These are phyloP conservation scores for Clarias pachynema DNA, from an alignment of 2,797 vertebrate genomes.

Conservation along the genomic window DNA sequence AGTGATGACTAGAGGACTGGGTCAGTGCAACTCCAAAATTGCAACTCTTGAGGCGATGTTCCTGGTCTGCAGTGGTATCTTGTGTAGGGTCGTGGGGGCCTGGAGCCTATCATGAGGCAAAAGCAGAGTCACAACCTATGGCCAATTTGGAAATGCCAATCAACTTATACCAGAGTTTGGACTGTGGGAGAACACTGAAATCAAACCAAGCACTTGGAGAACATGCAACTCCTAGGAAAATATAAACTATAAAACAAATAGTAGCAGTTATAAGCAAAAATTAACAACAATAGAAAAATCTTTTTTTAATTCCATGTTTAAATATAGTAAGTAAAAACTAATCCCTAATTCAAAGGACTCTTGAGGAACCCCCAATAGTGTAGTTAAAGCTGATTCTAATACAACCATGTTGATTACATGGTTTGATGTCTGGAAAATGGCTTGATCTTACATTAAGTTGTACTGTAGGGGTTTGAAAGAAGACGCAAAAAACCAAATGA, in stretches of 20 bases:
- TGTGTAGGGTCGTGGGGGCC: no score
- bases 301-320: neutral
- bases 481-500: neutral
- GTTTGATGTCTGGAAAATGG: neutral
- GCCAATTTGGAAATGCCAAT: no score
- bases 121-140: no score
- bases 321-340: neutral
- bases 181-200: neutral
- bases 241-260: neutral
- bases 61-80: no score
- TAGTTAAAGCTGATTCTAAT: neutral
- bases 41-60: no score
- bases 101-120: no score
- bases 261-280: neutral
- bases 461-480: neutral
- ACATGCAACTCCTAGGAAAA: neutral
- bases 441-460: neutral
- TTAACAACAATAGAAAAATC: neutral
- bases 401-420: neutral
- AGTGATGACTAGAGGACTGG: no score
- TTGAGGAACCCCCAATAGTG: neutral
- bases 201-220: no score
- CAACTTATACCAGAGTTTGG: no score
- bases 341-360: no score
- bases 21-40: no score